Conservation (phyloP, 2,797 vertebrate genomes). For the Melanotaenia parkinsoni region DNA sequence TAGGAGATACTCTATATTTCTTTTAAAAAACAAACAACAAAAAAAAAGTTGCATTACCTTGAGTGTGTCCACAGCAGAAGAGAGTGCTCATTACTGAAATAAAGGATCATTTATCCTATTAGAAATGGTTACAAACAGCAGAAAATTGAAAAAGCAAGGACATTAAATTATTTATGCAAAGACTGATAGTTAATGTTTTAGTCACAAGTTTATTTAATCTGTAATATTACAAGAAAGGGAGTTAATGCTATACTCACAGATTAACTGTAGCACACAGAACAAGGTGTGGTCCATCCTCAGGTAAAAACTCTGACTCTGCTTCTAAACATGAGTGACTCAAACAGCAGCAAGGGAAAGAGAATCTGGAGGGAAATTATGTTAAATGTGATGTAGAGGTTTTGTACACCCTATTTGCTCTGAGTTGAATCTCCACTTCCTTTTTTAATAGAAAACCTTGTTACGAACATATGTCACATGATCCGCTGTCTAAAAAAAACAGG, state of each 20-base stretch:
- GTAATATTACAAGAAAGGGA: background rate
- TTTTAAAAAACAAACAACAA: background rate
- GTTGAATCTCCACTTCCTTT: no score
- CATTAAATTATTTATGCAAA: no score
- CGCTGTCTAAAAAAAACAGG: no score
- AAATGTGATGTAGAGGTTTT: no score
- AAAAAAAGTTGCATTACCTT: background rate
- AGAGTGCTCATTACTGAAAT: constrained; percentile 3
- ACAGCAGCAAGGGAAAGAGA: background rate
- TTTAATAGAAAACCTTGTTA: no score
- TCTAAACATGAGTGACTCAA: background rate
- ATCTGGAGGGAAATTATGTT: background rate
- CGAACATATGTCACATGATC: no score
- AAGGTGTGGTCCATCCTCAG: constrained; percentile 14
- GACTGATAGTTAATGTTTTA: no score
- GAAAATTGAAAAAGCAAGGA: no score
- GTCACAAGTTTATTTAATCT: background rate
- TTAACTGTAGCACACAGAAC: background rate
- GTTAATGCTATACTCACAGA: constrained; percentile 35
- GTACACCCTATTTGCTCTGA: no score
- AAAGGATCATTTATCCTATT: background rate
- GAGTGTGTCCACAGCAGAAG: background rate
- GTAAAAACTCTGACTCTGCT: background rate
- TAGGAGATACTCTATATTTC: no score
- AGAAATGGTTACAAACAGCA: rapidly evolving